Evolutionary conservation across 2,797 vertebrate species (phyloP).

Genomic region (Heteromormyrus szaboi): DNA sequence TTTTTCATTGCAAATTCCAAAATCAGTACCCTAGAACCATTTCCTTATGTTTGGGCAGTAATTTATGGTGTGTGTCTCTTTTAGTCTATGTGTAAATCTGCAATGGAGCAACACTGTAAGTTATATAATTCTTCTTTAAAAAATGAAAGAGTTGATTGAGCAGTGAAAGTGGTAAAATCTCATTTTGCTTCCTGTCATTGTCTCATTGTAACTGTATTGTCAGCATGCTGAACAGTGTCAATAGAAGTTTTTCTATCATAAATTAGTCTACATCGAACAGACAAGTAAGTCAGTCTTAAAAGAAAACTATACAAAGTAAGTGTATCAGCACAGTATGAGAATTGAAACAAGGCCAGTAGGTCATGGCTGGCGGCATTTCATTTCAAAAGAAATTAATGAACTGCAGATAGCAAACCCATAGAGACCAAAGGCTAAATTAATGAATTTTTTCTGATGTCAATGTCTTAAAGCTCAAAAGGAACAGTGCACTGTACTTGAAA

Average conservation of each 20-base stretch:
- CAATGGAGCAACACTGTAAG: neutral
- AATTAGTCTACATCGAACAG: neutral
- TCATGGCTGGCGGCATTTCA: constrained; percentile 64
- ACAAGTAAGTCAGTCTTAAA: constrained; percentile 74
- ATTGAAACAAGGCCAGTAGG: constrained; percentile 69
- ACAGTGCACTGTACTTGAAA: neutral
- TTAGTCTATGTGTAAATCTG: neutral
- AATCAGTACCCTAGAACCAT: neutral
- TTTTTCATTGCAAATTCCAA: neutral
- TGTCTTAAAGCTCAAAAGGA: neutral
- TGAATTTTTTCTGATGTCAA: constrained; percentile 44
- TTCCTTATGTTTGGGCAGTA: neutral
- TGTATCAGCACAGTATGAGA: constrained; percentile 55
- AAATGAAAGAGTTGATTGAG: neutral
- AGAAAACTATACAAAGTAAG: constrained; percentile 60
- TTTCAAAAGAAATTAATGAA: constrained; percentile 69
- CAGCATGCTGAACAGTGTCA: neutral
- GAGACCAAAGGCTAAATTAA: constrained; percentile 68
- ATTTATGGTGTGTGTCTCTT: neutral
- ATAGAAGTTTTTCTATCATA: neutral
- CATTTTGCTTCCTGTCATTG: neutral
- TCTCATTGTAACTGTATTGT: neutral
- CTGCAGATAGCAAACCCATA: constrained; percentile 57
- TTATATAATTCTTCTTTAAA: neutral
- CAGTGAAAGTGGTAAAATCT: neutral